These are phyloP conservation scores for Zaprionus obscuricornis DNA, from an alignment of 2,888 invertebrate genomes.

Conservation along the genomic window DNA sequence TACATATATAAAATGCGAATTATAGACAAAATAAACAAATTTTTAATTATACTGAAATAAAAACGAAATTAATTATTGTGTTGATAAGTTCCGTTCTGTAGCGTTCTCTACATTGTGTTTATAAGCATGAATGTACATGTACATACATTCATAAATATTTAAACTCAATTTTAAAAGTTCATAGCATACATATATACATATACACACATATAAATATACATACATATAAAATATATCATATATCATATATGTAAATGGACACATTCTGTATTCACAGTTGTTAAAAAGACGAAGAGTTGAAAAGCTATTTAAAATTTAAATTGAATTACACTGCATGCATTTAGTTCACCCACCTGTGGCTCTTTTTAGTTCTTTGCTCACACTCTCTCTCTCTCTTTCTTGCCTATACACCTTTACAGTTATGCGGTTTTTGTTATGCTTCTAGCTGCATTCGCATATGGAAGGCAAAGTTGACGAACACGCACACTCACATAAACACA, in stretches of 20 bases:
- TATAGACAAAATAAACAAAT: slow-evolving; percentile 66
- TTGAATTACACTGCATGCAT: not conserved
- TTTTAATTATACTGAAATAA: slow-evolving; percentile 58
- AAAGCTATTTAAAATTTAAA: too few species aligned
- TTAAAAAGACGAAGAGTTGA: not conserved
- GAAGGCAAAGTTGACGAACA: slow-evolving; percentile 21
- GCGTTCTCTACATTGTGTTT: slow-evolving; percentile 22
- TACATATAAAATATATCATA: too few species aligned
- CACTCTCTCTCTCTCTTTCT: slow-evolving; percentile 11
- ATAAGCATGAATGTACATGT: not conserved
- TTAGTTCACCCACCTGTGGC: slow-evolving; percentile 28
- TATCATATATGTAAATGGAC: too few species aligned
- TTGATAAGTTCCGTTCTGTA: slow-evolving; percentile 62
- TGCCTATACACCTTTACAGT: slow-evolving; percentile 40
- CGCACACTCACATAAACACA: slow-evolving; percentile 4
- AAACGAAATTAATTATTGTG: slow-evolving; percentile 66
- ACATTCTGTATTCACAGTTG: too few species aligned
- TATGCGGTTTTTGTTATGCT: slow-evolving; percentile 42
- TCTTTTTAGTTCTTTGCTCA: not conserved
- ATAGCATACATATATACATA: not conserved
- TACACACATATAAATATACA: not conserved
- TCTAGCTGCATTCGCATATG: slow-evolving; percentile 35
- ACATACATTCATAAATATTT: not conserved
- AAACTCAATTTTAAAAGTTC: not conserved
- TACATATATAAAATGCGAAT: slow-evolving; percentile 25